phyloP scores from a whole-genome alignment of 2,113 vertebrate genomes.

The Aptenodytes forsteri region DNA sequence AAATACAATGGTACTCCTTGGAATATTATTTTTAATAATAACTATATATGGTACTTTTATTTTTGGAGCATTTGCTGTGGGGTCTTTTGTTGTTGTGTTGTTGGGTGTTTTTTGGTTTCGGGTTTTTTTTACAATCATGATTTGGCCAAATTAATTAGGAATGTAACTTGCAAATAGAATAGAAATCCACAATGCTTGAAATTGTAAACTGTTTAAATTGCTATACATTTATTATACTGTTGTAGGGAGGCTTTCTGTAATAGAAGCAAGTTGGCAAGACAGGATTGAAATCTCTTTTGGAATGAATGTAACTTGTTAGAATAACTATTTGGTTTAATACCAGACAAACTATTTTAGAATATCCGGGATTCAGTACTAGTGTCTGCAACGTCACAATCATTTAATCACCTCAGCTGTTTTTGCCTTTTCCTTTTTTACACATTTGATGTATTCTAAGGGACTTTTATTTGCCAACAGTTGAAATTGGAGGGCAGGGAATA shows the following conservation, averaged over 20 bases:
- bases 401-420: neutral
- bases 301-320: neutral
- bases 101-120: neutral
- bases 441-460: neutral
- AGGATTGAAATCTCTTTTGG: neutral
- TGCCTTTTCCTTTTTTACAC: neutral
- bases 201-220: neutral
- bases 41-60: constrained; percentile 65
- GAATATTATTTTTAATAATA: constrained; percentile 50
- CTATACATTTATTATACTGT: neutral
- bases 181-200: constrained; percentile 39
- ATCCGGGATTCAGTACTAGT: neutral
- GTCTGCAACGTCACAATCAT: neutral
- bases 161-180: constrained; percentile 60
- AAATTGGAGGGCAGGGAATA: neutral
- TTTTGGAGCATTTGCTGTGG: constrained; percentile 62
- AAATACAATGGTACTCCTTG: constrained; percentile 65
- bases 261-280: neutral
- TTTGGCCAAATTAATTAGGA: constrained; percentile 51
- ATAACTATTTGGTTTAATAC: neutral
- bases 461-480: constrained; percentile 24
- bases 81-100: neutral
- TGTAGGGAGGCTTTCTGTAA: neutral
- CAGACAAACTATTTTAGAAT: neutral
- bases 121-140: neutral